Base-by-base conservation (phyloP, 1,140 invertebrate species). In the Amphibalanus amphitrite region DNA sequence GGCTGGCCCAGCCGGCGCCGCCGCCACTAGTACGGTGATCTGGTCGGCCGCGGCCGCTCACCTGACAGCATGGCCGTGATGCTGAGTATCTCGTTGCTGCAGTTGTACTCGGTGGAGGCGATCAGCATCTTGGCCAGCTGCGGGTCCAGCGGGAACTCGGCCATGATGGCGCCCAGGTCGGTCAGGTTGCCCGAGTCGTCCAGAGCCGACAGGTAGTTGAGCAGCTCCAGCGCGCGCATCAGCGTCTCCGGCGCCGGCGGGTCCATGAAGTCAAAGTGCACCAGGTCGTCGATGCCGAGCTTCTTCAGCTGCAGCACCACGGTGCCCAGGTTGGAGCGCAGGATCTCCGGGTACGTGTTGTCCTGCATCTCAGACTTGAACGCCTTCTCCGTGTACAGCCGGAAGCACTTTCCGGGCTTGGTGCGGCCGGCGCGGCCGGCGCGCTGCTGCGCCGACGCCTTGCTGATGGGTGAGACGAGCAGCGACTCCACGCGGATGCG, bases 261-360 rank as follows among this genome's bases (percentile, higher is more conserved):
- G 84, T 99, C 97, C 97, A 99, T 99, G 81, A 99, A 99, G 82
- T 99, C 97, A 82, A 99, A 99, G 81, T 99, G 97, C 47, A 99
- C 97, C 76, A 99, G 83, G 84, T 99, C 97, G 79, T 99, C 95
- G 76, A 99, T 99, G 74, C 97, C 97, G 59, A 99, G 85, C 83
- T 99, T 99, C 80, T 99, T 99, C 75, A 99, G 83, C 82, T 99
- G 97, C 71, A 99, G 81, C 68, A 99, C 97, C 73, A 99, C 96
- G 72, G 95, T 92, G 29, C 94, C 94, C 76, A 98, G 85, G 86
- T 98, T 98, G 29, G 94, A 97, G 76, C 95, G 82, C 72, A 99
- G 83, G 82, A 99, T 99, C 84, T 99, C 97, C 0, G 97, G 96
- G 81, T 99, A 99, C 0, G 97, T 99, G 77, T 99, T 98, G 74